Evolutionary conservation across 2,797 vertebrate species (phyloP).

Genomic region (Alfaro cultratus): DNA sequence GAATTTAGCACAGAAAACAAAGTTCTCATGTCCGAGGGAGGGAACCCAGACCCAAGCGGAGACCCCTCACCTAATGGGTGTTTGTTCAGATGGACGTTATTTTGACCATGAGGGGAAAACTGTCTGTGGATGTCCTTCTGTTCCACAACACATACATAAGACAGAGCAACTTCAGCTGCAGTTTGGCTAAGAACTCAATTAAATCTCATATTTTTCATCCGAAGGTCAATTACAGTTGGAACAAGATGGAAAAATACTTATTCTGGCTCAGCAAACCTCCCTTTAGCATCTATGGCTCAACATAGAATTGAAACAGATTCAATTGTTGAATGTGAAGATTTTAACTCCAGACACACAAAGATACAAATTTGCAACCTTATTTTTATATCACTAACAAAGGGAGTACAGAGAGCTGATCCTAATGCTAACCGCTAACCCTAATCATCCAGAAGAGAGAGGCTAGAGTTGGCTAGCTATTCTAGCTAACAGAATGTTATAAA

Average conservation of each 20-base stretch:
- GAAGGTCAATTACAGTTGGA: not conserved
- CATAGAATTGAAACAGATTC: not conserved
- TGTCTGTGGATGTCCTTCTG: slow-evolving; percentile 31
- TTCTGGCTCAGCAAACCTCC: not conserved
- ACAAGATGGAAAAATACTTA: not conserved
- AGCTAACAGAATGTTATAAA: too few relatives aligned
- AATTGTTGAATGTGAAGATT: not conserved
- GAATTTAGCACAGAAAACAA: slow-evolving; percentile 32
- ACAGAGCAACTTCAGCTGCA: not conserved
- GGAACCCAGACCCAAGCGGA: slow-evolving; percentile 37
- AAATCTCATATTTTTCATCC: not conserved
- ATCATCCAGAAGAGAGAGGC: not conserved
- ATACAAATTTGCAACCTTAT: not conserved
- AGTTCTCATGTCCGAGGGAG: slow-evolving; percentile 32
- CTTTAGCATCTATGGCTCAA: not conserved
- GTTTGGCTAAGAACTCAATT: not conserved
- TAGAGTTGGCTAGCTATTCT: too few relatives aligned
- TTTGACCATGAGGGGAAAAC: slow-evolving; percentile 32
- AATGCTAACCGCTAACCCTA: not conserved
- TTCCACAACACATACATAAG: not conserved
- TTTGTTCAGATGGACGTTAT: slow-evolving; percentile 71
- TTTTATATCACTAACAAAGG: not conserved
- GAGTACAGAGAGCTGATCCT: not conserved
- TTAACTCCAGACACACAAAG: not conserved
- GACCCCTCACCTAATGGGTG: slow-evolving; percentile 57